A percentile compares a stretch with the other conserved stretches of the same genome.
These are phyloP conservation scores for Menura novaehollandiae DNA, from an alignment of 2,113 vertebrate species.

Conservation along the genomic window DNA sequence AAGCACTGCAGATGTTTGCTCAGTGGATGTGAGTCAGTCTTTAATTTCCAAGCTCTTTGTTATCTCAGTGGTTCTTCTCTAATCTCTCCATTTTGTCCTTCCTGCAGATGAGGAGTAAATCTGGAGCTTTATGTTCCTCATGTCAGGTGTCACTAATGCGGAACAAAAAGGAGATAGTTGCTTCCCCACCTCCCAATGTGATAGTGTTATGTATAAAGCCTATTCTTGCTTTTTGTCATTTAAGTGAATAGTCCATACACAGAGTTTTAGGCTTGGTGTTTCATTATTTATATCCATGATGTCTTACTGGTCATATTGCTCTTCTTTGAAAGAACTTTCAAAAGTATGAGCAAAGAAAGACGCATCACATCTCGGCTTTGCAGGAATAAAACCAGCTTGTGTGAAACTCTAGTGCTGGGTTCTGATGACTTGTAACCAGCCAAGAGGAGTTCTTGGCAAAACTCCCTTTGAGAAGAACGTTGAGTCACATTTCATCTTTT, in stretches of 20 bases:
- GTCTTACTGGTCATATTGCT: neutral
- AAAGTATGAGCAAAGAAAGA: neutral
- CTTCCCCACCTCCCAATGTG: neutral
- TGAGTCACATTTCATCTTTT: slow-evolving; percentile 33
- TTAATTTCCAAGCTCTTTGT: slow-evolving; percentile 38
- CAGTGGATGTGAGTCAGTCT: slow-evolving; percentile 54
- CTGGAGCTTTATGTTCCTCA: neutral
- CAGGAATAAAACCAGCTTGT: neutral
- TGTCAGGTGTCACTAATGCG: slow-evolving; percentile 11
- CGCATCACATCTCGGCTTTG: neutral
- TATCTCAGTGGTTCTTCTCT: neutral
- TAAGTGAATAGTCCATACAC: neutral
- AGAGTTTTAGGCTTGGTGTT: neutral
- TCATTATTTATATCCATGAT: neutral
- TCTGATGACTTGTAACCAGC: neutral
- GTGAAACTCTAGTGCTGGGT: neutral
- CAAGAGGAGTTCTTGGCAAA: neutral
- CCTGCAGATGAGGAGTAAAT: neutral
- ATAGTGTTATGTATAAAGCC: neutral
- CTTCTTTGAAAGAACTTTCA: neutral
- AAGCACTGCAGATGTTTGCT: slow-evolving; percentile 35
- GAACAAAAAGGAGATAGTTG: neutral
- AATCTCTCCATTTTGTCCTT: slow-evolving; percentile 40
- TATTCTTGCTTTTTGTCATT: neutral
- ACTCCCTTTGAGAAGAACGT: neutral